These are phyloP conservation scores for Colaptes auratus DNA, from an alignment of 2,113 vertebrate genomes.

Conservation along the genomic window DNA sequence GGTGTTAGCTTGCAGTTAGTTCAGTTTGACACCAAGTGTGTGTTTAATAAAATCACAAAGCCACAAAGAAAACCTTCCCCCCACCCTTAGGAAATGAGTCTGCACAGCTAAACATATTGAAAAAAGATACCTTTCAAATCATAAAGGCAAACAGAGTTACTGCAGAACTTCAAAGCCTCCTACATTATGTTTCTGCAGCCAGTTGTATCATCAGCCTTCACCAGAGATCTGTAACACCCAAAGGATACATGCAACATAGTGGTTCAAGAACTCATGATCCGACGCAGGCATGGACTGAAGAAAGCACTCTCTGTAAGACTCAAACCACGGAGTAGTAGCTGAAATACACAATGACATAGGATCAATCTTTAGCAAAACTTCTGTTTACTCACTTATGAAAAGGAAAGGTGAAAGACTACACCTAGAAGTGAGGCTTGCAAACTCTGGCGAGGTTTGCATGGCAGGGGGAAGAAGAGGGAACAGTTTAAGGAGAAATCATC, in stretches of 20 bases:
- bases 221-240: background rate
- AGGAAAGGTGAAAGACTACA: background rate
- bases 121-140: background rate
- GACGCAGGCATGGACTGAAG: slow-evolving; percentile 94
- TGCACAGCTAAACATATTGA: background rate
- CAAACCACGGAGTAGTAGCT: slow-evolving; percentile 99
- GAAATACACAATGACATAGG: slow-evolving; percentile 66
- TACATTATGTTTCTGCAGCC: background rate
- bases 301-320: slow-evolving; percentile 95
- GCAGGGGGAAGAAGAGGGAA: background rate
- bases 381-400: background rate
- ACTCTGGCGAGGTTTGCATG: background rate
- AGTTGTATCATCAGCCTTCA: background rate
- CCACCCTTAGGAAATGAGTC: background rate
- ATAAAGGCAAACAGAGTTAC: background rate
- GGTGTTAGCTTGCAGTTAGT: background rate
- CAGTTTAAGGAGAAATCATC: background rate
- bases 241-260: slow-evolving; percentile 99
- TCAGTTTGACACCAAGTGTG: background rate
- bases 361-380: background rate
- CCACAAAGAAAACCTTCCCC: background rate
- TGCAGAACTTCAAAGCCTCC: background rate
- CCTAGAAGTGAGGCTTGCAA: background rate
- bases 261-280: slow-evolving; percentile 96
- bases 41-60: background rate